Conservation (phyloP, 1,140 invertebrate species). For the Psilanteris sp. region DNA sequence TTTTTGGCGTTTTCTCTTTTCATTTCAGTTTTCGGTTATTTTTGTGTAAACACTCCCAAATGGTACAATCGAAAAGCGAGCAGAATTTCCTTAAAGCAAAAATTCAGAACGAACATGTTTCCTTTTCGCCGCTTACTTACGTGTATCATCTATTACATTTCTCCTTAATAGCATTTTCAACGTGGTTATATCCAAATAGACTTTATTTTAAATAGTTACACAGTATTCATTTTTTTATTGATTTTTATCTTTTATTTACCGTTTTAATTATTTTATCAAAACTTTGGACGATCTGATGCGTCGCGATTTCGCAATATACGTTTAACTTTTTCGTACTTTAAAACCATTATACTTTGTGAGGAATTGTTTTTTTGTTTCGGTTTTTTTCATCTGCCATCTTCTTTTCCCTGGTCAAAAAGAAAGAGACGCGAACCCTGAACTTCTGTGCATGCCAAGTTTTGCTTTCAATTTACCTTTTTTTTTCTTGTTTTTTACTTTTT, state of each 20-base stretch:
- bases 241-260: constrained; percentile 35
- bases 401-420: constrained; percentile 59
- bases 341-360: constrained; percentile 64
- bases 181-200: constrained; percentile 77
- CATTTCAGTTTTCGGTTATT: constrained; percentile 2
- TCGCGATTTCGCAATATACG: constrained; percentile 57
- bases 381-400: constrained; percentile 47
- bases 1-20: constrained; percentile 4
- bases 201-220: constrained; percentile 76
- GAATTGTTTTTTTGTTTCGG: constrained; percentile 67
- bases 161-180: constrained; percentile 74
- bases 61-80: constrained; percentile 59
- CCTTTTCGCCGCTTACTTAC: constrained; percentile 50
- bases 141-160: constrained; percentile 68
- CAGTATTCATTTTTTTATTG: constrained; percentile 71
- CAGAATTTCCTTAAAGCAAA: constrained; percentile 53
- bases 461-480: constrained; percentile 4
- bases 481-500: constrained; percentile 2
- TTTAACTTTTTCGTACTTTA: constrained; percentile 35
- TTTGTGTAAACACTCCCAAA: constrained; percentile 64
- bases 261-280: constrained; percentile 39
- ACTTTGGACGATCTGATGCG: constrained; percentile 61
- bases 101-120: constrained; percentile 51
- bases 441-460: too few species aligned
- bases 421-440: constrained; percentile 64